Percentiles rank a stretch among this genome's conserved stretches.
These are phyloP conservation scores for Trissolcus basalis DNA, from an alignment of 1,140 invertebrate genomes.

Conservation along the genomic window DNA sequence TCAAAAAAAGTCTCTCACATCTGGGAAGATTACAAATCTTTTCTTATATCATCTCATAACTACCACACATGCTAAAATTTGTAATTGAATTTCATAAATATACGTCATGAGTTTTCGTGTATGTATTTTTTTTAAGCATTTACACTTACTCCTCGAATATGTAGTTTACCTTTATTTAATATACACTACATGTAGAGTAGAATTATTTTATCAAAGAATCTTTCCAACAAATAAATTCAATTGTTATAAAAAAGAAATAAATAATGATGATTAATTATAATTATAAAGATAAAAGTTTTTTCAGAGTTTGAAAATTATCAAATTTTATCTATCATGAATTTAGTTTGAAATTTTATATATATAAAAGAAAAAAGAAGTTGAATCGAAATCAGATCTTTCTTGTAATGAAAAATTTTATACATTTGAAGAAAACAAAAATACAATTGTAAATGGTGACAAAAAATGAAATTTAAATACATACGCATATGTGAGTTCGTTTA, in stretches of 20 bases:
- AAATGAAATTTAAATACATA: conserved; percentile 52
- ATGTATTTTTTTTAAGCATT: conserved; percentile 39
- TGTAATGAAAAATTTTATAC: not conserved
- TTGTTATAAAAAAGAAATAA: conserved; percentile 20
- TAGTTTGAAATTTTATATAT: conserved; percentile 20
- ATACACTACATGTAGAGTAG: conserved; percentile 47
- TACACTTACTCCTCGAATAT: conserved; percentile 41
- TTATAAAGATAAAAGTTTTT: conserved; percentile 7
- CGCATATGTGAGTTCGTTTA: conserved; percentile 59
- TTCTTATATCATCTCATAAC: conserved; percentile 40
- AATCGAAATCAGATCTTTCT: not conserved
- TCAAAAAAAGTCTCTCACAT: conserved; percentile 59
- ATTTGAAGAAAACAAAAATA: not conserved
- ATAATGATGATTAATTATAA: conserved; percentile 10
- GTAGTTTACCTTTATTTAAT: conserved; percentile 20
- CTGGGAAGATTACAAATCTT: conserved; percentile 67
- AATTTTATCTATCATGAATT: too few relatives aligned
- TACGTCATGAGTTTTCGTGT: conserved; percentile 51
- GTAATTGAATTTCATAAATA: conserved; percentile 64
- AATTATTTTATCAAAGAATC: conserved; percentile 1
- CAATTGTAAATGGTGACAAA: conserved; percentile 1
- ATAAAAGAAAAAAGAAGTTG: conserved; percentile 9
- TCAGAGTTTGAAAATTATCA: too few relatives aligned
- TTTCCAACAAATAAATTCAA: not conserved
- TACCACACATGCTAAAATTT: conserved; percentile 60